These are phyloP conservation scores for Abrostola triplasia DNA, from an alignment of 2,888 invertebrate species.

Conservation along the genomic window DNA sequence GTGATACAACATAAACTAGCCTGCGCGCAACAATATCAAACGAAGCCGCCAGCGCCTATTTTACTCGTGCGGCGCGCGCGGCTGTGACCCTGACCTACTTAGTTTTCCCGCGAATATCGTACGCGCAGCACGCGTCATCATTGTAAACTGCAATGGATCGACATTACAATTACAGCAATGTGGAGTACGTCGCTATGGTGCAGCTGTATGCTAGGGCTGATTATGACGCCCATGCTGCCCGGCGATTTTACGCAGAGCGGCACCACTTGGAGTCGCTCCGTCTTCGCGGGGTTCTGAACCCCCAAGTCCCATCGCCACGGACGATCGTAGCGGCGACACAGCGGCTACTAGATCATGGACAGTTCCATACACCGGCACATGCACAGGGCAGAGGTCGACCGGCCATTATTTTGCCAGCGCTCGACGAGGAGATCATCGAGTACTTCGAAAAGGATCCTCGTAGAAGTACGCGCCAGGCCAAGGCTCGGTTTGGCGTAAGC, in stretches of 20 bases:
- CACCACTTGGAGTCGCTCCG: background rate
- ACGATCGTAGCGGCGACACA: background rate
- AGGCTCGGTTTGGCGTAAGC: background rate
- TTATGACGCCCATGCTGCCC: background rate
- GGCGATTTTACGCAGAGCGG: background rate
- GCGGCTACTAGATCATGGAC: background rate
- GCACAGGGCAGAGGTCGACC: background rate
- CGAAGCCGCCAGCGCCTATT: no score
- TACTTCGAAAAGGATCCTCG: constrained; percentile 4
- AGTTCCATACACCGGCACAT: background rate
- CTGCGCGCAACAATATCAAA: no score
- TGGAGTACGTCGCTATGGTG: background rate
- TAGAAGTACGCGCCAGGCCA: background rate
- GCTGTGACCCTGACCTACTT: background rate
- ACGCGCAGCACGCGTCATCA: no score
- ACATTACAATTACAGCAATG: background rate
- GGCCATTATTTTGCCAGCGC: background rate
- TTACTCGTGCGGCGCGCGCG: no score
- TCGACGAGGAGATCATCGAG: background rate
- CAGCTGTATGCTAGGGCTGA: background rate
- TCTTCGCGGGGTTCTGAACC: background rate
- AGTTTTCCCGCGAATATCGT: background rate
- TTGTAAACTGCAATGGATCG: background rate
- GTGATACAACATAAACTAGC: background rate
- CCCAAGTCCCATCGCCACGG: background rate